These are phyloP conservation scores for Philopedon plagiatum DNA, from an alignment of 2,888 invertebrate species.

Conservation along the genomic window DNA sequence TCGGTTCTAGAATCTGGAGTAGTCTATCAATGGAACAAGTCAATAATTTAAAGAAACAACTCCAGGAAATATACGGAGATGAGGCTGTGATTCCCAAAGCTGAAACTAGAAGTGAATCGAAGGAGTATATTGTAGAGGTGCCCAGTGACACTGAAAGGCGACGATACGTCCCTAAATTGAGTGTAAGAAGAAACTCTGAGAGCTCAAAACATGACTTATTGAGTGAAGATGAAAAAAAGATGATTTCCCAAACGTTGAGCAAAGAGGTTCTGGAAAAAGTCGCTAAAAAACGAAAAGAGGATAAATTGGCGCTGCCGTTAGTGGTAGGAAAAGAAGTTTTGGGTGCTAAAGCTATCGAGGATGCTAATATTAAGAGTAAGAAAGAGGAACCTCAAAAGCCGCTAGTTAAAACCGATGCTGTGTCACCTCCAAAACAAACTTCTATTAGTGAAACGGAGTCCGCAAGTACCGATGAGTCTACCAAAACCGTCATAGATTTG, in stretches of 20 bases:
- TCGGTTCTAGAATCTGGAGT: conserved; percentile 85
- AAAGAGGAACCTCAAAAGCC: conserved; percentile 62
- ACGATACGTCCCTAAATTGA: conserved; percentile 58
- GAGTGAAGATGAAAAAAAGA: conserved; percentile 81
- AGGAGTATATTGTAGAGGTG: conserved; percentile 77
- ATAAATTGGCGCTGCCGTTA: conserved; percentile 63
- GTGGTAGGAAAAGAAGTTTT: conserved; percentile 74
- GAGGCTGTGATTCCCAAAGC: conserved; percentile 56
- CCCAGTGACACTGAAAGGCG: conserved; percentile 59
- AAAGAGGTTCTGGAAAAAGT: conserved; percentile 81
- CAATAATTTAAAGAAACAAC: conserved; percentile 82
- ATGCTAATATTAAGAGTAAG: conserved; percentile 64
- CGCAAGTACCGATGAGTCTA: conserved; percentile 80
- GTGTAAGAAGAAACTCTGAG: conserved; percentile 70
- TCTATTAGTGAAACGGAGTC: conserved; percentile 80
- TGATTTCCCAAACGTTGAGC: conserved; percentile 80
- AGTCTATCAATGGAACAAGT: conserved; percentile 89
- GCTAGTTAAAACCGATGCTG: conserved; percentile 63
- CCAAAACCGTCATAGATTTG: conserved; percentile 77
- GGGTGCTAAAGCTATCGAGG: conserved; percentile 74
- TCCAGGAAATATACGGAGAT: conserved; percentile 84
- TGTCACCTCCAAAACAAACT: conserved; percentile 63
- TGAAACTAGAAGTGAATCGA: conserved; percentile 44
- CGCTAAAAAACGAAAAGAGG: conserved; percentile 63
- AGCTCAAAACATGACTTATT: conserved; percentile 63